phyloP scores from a whole-genome alignment of 64 coral and sea anemone species.

The Pocillopora damicornis region DNA sequence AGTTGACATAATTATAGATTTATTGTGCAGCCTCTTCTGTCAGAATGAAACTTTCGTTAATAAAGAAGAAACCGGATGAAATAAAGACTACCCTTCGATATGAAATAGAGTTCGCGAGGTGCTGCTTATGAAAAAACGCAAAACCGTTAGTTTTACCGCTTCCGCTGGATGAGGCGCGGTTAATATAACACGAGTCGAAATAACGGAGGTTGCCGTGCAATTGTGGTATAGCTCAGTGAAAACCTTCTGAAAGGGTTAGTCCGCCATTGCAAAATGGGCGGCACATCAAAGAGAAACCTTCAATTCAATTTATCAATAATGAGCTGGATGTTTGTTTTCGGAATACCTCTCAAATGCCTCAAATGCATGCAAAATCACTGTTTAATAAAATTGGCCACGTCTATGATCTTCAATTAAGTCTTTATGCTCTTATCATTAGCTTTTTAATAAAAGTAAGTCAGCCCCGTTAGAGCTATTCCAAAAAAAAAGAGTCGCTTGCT shows the following conservation, averaged over 20 bases:
- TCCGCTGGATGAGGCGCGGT: background rate
- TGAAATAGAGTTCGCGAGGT: background rate
- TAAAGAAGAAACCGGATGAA: background rate
- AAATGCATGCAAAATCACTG: background rate
- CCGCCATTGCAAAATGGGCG: background rate
- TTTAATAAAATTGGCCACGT: slow-evolving; percentile 19
- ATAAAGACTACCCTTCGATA: background rate
- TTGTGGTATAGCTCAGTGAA: background rate
- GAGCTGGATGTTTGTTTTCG: slow-evolving; percentile 38
- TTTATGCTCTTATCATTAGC: slow-evolving; percentile 15
- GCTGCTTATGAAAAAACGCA: background rate
- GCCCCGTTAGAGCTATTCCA: background rate
- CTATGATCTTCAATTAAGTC: slow-evolving; percentile 21
- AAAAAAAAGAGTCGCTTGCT: background rate
- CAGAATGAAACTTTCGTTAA: background rate
- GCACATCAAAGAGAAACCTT: slow-evolving; percentile 19
- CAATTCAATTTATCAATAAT: slow-evolving; percentile 19
- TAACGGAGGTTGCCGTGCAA: background rate
- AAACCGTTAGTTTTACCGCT: background rate
- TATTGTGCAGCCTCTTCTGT: background rate
- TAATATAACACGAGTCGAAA: background rate
- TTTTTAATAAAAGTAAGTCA: slow-evolving; percentile 24
- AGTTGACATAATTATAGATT: background rate
- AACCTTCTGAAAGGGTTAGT: slow-evolving; percentile 1
- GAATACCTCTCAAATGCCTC: slow-evolving; percentile 31